Base-by-base conservation (phyloP, 2,797 vertebrate genomes). In the Parambassis ranga region DNA sequence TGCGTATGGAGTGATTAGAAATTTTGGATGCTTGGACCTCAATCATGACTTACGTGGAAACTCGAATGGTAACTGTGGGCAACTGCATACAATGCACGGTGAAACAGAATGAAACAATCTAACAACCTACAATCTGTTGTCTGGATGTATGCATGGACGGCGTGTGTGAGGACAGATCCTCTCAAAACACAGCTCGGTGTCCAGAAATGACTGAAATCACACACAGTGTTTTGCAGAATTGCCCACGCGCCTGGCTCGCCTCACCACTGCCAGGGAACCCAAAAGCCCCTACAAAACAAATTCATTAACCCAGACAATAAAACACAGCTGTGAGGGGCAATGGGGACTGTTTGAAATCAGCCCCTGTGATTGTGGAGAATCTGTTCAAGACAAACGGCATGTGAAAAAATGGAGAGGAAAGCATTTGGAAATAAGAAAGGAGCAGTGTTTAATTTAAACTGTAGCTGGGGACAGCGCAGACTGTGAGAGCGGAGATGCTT, bases 301-400 rank as follows among this genome's bases (percentile, higher is more conserved):
- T 86, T 87, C 68, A 91, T 91, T 91, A 91, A 84, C 73, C 77
- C 79, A 71, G 78, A 87, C 83, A 88, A 91, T 90, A 89, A 90
- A 90, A 87, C 77, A 73, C 87, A 91, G 89, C 90, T 91, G 87
- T 69, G 75, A 79, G 59, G 62, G 75, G 72, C 56, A 65, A 83
- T 78, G 74, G 65, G 76, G 77, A 76, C 71, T 50, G 70, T 87
- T 83, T 88, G 81, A 90, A 89, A 89, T 83, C 75, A 76, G 75
- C 71, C 77, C 70, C 72, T 65, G 68, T 79, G 67, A 55, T 81
- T 71, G 42, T 38, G 75, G 35, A 81, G 78, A 77, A 72, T 82
- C 71, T 77, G 62, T 75, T 83, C 23, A 31, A 83, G 65, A 67
- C 65, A 82, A 79, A 83, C 73, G 79, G 56, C 53, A 33, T 73